A percentile compares a stretch with the other conserved stretches of the same genome.
Conservation (phyloP, 2,888 invertebrate species). For the Brassicogethes aeneus region DNA sequence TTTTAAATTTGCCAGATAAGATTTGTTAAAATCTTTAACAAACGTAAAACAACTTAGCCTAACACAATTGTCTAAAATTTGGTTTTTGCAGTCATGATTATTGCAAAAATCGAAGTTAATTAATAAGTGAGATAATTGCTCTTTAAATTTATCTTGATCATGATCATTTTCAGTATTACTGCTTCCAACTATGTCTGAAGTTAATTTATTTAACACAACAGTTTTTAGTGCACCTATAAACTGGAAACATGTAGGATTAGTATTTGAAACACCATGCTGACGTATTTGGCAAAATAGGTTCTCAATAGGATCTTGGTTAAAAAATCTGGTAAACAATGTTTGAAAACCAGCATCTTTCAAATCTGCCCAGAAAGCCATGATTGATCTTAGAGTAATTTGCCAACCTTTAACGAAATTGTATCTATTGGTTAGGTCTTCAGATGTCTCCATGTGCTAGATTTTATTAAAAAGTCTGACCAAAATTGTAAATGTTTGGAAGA, state of each 20-base stretch:
- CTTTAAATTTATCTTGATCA: too few species aligned
- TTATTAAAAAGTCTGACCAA: neutral
- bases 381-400: neutral
- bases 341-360: neutral
- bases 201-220: slow-evolving; percentile 10
- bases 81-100: too few species aligned
- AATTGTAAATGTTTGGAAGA: neutral
- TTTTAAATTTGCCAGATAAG: too few species aligned
- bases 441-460: too few species aligned
- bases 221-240: slow-evolving; percentile 12
- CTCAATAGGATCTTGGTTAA: slow-evolving; percentile 7
- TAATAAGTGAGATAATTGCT: too few species aligned
- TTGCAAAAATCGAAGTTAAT: too few species aligned
- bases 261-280: slow-evolving; percentile 9
- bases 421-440: neutral
- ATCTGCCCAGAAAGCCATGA: neutral
- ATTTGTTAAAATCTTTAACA: too few species aligned
- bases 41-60: too few species aligned
- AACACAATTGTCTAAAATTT: too few species aligned
- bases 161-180: too few species aligned
- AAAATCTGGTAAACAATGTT: neutral
- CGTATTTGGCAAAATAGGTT: slow-evolving; percentile 11
- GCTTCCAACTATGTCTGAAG: too few species aligned
- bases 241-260: slow-evolving; percentile 11
- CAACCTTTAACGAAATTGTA: neutral